Evolutionary conservation across 2,888 invertebrate species (phyloP), one percentile per base, ranked within the genome.

Genomic region (Pammene fasciana): DNA sequence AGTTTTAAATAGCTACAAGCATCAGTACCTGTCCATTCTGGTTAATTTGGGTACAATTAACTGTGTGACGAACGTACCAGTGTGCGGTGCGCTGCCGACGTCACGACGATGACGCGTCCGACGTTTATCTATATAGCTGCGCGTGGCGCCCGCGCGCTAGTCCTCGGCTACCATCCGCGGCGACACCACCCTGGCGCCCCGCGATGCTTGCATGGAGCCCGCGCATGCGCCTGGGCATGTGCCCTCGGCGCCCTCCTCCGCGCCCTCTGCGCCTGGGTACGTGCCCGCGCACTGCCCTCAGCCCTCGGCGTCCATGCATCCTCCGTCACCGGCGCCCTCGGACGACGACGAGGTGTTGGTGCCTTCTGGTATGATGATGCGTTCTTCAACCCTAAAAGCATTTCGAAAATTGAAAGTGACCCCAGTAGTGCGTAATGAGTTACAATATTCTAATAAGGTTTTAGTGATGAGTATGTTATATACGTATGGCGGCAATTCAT

Each of bases 131-230:
- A 65, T 64, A 68, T 62, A 74, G 78, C 72, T 72, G 79, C 72
- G 79, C 74, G 72, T 80, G 80, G 83, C 64, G 81, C 84, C 82
- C 82, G 85, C 82, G 79, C 74, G 82, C 89, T 88, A 92, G 89
- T 87, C 71, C 73, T 71, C 75, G 68, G 74, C 76, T 52, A 46
- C 64, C 45, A 38, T 36, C 59, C 46, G 26, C 64, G 52, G 54
- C 57, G 68, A 55, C 26, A 43, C 56, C 54, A 80, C 82, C 79
- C 90, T 90, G 91, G 90, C 90, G 80, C 90, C 91, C 82, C 86
- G 88, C 83, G 80, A 92, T 90, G 92, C 86, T 74, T 90, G 85
- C 82, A 92, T 92, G 92, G 92, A 89, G 83, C 72, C 86, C 76
- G 78, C 76, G 80, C 81, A 84, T 73, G 72, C 81, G 76, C 78